Evolutionary conservation across 2,113 vertebrate species (phyloP), one percentile per base, ranked within the genome.

Genomic region (Notarius quadriscutis): DNA sequence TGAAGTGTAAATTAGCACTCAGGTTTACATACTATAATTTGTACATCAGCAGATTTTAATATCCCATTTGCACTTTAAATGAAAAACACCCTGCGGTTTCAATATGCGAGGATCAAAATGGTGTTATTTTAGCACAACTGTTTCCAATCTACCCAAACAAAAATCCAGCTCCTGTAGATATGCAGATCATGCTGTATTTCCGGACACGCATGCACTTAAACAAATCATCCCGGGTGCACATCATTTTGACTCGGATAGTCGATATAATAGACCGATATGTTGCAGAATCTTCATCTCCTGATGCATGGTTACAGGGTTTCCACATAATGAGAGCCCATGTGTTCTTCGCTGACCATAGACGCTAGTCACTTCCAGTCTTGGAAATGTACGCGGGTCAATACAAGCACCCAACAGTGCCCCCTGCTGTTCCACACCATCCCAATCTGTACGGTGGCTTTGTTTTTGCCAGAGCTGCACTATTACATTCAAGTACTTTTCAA

Each of bases 391-490:
- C 60, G 25, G 48, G 8, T 58, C 84, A 63, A 80, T 89, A 85
- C 2, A 89, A n/a, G 91, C 86, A 93, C 94, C 92, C 90, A 94
- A 95, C 92, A 94, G 91, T 94, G 94, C 94, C 94, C 94, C 92
- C 95, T 95, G 89, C 92, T 71, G 94, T n/a, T 22, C 12, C 25
- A 30, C 0, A 53, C 25, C 5, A 34, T 27, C 20, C 34, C 53
- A 80, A 41, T 81, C 57, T 77, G 15, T 27, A 2, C 81, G 25
- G 7, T 27, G 63, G 50, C 15, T 62, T 60, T 81, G 55, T 22
- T 48, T 62, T 41, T 41, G 30, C 22, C 30, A 10, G 48, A 22
- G 30, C 22, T 62, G 10, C 57, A 81, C 30, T 7, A 60, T 1
- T 6, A 20, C 27, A 22, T 34, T 60, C 79, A 81, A 62, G 20